Percentiles rank a stretch among this genome's conserved stretches.
These are phyloP conservation scores for Baronia brevicornis DNA, from an alignment of 2,888 invertebrate species.

Conservation along the genomic window DNA sequence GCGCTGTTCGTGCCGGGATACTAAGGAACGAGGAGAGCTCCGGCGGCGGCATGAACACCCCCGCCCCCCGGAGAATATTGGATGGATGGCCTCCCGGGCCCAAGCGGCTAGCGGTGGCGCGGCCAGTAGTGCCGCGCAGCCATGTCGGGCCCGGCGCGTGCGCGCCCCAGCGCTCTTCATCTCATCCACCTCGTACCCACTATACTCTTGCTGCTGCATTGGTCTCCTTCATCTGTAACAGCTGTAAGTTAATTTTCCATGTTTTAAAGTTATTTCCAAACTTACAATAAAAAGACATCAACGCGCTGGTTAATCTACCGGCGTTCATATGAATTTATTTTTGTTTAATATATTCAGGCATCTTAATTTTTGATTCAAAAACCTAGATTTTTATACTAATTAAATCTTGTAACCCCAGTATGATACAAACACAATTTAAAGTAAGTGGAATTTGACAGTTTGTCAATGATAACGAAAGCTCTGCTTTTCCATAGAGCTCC, in stretches of 20 bases:
- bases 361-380: too few species aligned
- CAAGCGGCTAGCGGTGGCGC: slow-evolving; percentile 46
- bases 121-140: slow-evolving; percentile 69
- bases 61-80: slow-evolving; percentile 37
- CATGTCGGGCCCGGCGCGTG: slow-evolving; percentile 73
- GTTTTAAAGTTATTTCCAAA: slow-evolving; percentile 8
- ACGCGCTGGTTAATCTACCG: slow-evolving; percentile 22
- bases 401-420: too few species aligned
- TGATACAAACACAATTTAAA: too few species aligned
- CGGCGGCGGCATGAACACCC: slow-evolving; percentile 49
- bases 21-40: slow-evolving; percentile 64
- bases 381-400: too few species aligned
- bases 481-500: too few species aligned
- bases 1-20: slow-evolving; percentile 71
- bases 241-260: slow-evolving; percentile 62
- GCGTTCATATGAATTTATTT: too few species aligned
- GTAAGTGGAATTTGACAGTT: too few species aligned
- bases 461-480: too few species aligned
- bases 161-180: slow-evolving; percentile 52
- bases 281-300: slow-evolving; percentile 34
- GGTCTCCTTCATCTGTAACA: slow-evolving; percentile 38
- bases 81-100: slow-evolving; percentile 28
- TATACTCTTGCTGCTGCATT: slow-evolving; percentile 46
- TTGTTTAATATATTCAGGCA: too few species aligned
- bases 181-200: slow-evolving; percentile 48